Conservation (phyloP, 2,888 invertebrate genomes). For the Sminthurinus aureus region DNA sequence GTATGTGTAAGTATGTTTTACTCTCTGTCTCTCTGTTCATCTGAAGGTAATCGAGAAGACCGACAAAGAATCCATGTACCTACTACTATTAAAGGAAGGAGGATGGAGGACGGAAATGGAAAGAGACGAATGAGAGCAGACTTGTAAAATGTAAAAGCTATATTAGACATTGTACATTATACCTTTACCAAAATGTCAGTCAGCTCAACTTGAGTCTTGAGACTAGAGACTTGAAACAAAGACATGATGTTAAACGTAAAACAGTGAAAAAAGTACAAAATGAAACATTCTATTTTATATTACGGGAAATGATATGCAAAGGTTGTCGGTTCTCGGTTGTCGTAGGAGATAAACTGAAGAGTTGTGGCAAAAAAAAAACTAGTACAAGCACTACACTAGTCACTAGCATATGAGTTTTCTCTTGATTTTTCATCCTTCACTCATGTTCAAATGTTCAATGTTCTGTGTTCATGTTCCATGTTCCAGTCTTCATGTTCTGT, state of each 20-base stretch:
- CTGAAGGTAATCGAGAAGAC: slow-evolving; percentile 37
- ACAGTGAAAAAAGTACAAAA: background rate
- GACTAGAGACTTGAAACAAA: background rate
- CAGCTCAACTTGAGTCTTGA: background rate
- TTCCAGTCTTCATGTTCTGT: background rate
- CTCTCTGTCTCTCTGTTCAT: background rate
- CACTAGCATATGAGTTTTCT: slow-evolving; percentile 2
- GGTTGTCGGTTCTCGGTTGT: slow-evolving; percentile 22
- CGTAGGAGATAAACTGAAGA: slow-evolving; percentile 17
- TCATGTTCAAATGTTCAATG: background rate
- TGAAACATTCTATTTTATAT: background rate
- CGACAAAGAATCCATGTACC: slow-evolving; percentile 24
- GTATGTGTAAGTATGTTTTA: background rate
- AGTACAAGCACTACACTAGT: too few species aligned
- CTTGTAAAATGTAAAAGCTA: background rate
- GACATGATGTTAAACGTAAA: background rate
- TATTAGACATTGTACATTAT: background rate
- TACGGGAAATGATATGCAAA: slow-evolving; percentile 17
- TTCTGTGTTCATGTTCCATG: background rate
- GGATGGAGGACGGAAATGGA: slow-evolving; percentile 33
- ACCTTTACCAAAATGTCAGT: background rate
- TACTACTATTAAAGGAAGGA: slow-evolving; percentile 16
- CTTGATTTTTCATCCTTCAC: background rate
- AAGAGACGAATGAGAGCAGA: slow-evolving; percentile 28
- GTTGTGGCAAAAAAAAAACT: slow-evolving; percentile 1